These are phyloP conservation scores for Adoxophyes honmai DNA, from an alignment of 1,140 invertebrate species.

Conservation along the genomic window DNA sequence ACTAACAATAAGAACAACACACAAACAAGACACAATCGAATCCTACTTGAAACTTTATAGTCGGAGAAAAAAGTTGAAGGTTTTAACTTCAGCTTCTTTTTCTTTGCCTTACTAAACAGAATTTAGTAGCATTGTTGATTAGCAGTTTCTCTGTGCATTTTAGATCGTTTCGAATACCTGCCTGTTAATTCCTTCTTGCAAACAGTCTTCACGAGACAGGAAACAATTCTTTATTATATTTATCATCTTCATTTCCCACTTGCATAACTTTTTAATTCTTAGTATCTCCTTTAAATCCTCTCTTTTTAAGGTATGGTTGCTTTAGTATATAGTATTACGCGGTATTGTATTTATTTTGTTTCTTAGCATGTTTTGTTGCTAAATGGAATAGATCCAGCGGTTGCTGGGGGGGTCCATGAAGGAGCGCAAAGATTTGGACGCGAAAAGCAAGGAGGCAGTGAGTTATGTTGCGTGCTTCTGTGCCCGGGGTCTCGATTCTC, in stretches of 20 bases:
- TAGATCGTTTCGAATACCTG: too few species aligned
- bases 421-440: constrained; percentile 78
- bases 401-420: constrained; percentile 81
- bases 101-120: too few species aligned
- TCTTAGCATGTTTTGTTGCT: constrained; percentile 47
- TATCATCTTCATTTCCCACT: constrained; percentile 29
- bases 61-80: too few species aligned
- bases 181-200: too few species aligned
- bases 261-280: too few species aligned
- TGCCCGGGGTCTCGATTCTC: neutral
- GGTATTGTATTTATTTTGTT: constrained; percentile 31
- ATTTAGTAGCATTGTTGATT: too few species aligned
- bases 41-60: too few species aligned
- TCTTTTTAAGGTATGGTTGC: constrained; percentile 9
- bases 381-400: constrained; percentile 77
- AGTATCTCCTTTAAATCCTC: too few species aligned
- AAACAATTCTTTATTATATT: constrained; percentile 15
- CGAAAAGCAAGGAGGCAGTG: constrained; percentile 80
- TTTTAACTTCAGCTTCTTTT: too few species aligned
- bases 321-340: neutral
- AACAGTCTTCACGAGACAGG: constrained; percentile 22
- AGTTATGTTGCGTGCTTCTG: constrained; percentile 59
- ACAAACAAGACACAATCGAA: too few species aligned
- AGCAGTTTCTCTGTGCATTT: too few species aligned
- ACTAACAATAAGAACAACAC: too few species aligned